Base-by-base conservation (phyloP, 2,888 invertebrate genomes). In the Esperia sulphurella region DNA sequence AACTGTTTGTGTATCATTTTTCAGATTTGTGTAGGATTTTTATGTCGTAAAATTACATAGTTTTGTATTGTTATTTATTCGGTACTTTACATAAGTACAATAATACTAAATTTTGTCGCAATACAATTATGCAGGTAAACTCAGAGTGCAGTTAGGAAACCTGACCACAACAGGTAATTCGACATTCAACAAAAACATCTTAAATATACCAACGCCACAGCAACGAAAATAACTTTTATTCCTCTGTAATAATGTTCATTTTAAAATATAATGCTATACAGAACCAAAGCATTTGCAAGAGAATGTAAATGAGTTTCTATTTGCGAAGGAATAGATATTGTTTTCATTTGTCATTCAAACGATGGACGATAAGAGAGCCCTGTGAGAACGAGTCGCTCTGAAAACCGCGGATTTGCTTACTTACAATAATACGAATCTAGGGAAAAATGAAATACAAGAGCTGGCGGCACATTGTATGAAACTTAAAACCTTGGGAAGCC, bases 321-420 rank as follows among this genome's bases (percentile, higher is more conserved):
- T n/a, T 49, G 35, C 43, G 55, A 57, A 46, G 52, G 47, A 44
- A 53, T 58, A 55, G 47, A 53, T 48, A 46, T 47, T 45, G 45
- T 51, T 62, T 61, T 62, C 50, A 54, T 46, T 51, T 53, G 45
- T 31, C 42, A 30, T 44, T 41, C 10, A 21, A 37, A 39, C 21
- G 45, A 43, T 41, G 31, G 46, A 44, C 41, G 66, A 59, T 67
- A 65, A 56, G 45, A 46, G 59, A 66, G 54, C 51, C 53, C 64
- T 76, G 77, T 80, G 77, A 73, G 80, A 80, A 79, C 65, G 74
- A 68, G 64, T 64, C 69, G 78, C 74, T 74, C 75, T 76, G 68
- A 69, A 77, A 72, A 74, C 65, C 55, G 54, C 64, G 59, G 65
- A 63, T 72, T 67, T 57, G 58, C 63, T 65, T 66, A 61, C 63